Conservation (phyloP, 2,797 vertebrate species). For the Glossophaga mutica region DNA sequence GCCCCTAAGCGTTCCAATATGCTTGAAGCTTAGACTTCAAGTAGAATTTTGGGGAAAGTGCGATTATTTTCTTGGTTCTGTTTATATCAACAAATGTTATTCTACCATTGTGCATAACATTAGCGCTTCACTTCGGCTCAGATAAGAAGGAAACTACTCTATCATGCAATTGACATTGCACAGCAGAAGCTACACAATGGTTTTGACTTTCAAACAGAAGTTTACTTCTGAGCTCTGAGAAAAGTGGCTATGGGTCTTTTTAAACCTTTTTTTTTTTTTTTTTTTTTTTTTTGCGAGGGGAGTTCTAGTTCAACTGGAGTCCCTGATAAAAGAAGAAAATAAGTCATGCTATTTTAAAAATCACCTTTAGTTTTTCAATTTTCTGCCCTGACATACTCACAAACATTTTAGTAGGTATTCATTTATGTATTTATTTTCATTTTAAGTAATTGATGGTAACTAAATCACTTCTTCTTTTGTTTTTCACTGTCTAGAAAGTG, state of each 20-base stretch:
- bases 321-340: neutral
- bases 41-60: neutral
- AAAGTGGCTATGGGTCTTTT: neutral
- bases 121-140: neutral
- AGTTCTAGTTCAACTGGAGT: neutral
- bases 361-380: neutral
- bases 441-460: neutral
- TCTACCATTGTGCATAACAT: neutral
- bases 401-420: neutral
- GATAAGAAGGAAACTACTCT: neutral
- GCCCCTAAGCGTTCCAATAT: neutral
- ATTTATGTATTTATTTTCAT: neutral
- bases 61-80: neutral
- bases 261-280: neutral
- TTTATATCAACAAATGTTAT: neutral
- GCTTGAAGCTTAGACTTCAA: neutral
- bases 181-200: neutral
- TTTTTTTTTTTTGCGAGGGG: fast-evolving
- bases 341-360: neutral
- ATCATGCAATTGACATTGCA: neutral
- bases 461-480: neutral
- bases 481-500: neutral
- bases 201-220: neutral
- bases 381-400: neutral
- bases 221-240: neutral